These are phyloP conservation scores for Oncorhynchus nerka DNA, from an alignment of 2,113 vertebrate genomes.

Conservation along the genomic window DNA sequence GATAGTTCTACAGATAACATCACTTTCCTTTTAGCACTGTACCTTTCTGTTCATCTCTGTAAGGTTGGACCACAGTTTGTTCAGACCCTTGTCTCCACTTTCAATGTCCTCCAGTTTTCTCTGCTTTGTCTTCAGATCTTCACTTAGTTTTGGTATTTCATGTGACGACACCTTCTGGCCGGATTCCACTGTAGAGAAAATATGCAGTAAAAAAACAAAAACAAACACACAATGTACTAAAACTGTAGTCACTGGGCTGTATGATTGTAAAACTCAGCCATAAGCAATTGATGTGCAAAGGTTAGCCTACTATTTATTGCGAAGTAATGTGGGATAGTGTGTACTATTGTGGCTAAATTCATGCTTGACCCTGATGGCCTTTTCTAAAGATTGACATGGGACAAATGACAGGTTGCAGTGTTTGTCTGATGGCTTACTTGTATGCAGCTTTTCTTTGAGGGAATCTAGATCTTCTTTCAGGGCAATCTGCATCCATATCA, in stretches of 20 bases:
- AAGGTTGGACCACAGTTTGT: conserved; percentile 90
- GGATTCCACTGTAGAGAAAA: conserved; percentile 84
- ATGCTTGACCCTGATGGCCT: no score
- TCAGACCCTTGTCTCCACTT: conserved; percentile 84
- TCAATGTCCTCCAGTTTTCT: conserved; percentile 85
- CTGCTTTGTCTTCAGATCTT: conserved; percentile 87
- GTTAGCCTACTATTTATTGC: no score
- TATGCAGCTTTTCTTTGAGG: conserved; percentile 91
- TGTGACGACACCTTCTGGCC: conserved; percentile 88
- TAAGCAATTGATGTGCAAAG: no score
- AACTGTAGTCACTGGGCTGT: neutral
- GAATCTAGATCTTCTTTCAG: conserved; percentile 92
- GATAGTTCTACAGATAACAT: neutral
- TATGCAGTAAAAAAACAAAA: neutral
- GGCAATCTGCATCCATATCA: conserved; percentile 98
- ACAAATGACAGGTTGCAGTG: neutral
- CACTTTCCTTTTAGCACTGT: conserved; percentile 7
- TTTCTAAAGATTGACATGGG: no score
- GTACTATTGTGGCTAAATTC: no score
- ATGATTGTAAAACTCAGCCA: no score
- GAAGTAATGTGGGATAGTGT: no score
- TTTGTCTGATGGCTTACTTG: conserved; percentile 74
- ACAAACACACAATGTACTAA: neutral
- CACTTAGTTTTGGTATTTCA: conserved; percentile 89
- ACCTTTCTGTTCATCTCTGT: conserved; percentile 96